Percentiles rank a stretch among this genome's conserved stretches.
Conservation (phyloP, 92 coral and sea anemone genomes). For the Porites divaricata region DNA sequence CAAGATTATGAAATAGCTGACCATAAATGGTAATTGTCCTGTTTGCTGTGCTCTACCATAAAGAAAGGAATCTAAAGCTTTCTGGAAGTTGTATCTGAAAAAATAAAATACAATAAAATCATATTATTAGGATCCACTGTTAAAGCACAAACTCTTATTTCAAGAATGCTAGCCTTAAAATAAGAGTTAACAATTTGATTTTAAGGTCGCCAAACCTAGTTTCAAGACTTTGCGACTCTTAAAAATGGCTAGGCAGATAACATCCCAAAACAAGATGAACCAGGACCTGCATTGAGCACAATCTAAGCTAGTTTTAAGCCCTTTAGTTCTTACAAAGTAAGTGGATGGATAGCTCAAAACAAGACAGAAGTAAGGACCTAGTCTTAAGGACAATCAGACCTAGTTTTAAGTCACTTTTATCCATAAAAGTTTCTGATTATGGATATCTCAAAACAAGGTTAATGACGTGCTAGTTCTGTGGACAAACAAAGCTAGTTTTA, state of each 20-base stretch:
- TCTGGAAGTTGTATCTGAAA: slow-evolving; percentile 72
- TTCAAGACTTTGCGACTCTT: slow-evolving; percentile 14
- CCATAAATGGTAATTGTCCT: slow-evolving; percentile 79
- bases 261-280: slow-evolving; percentile 18
- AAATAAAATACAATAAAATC: slow-evolving; percentile 12
- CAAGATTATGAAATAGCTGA: background rate
- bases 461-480: no score
- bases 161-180: slow-evolving; percentile 10
- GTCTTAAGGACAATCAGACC: no score
- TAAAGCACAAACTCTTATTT: slow-evolving; percentile 27
- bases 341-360: slow-evolving; percentile 3
- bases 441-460: no score
- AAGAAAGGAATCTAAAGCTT: slow-evolving; percentile 63
- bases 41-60: slow-evolving; percentile 65
- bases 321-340: background rate
- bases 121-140: background rate
- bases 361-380: no score
- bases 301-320: background rate
- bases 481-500: no score
- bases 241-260: slow-evolving; percentile 7
- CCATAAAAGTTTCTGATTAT: no score
- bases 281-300: slow-evolving; percentile 7
- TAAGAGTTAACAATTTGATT: background rate
- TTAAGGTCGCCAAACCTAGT: slow-evolving; percentile 16
- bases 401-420: no score